Evolutionary conservation across 2,113 vertebrate species (phyloP).

Genomic region (Syrrhaptes paradoxus): DNA sequence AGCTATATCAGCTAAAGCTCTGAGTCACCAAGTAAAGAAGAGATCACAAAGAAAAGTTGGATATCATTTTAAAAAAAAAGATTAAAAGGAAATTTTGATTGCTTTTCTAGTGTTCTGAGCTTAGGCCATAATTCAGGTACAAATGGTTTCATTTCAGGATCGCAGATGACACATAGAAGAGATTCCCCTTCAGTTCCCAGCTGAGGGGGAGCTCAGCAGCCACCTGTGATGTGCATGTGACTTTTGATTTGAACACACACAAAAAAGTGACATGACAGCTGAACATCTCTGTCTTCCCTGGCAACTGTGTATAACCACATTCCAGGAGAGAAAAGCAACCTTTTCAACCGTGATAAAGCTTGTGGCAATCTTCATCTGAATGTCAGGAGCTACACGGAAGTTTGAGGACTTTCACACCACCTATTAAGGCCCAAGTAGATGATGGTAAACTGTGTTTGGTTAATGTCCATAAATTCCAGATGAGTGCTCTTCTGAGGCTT

Average conservation of each 20-base stretch:
- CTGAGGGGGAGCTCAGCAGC: not conserved
- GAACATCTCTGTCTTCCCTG: not conserved
- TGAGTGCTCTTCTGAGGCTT: not conserved
- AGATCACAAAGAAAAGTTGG: not conserved
- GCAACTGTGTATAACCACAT: not conserved
- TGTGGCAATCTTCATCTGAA: not conserved
- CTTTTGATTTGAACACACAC: not conserved
- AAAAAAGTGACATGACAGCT: not conserved
- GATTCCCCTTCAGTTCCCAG: not conserved
- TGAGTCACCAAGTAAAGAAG: not conserved
- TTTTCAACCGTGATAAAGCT: not conserved
- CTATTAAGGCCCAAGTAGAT: not conserved
- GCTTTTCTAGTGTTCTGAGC: not conserved
- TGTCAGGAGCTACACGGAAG: not conserved
- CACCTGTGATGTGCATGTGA: not conserved
- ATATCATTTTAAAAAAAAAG: fast-evolving
- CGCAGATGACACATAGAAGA: not conserved
- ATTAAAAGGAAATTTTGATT: no score
- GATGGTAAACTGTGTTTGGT: not conserved
- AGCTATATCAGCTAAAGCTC: not conserved
- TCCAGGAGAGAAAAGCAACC: not conserved
- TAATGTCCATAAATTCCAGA: not conserved
- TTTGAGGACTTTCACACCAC: not conserved
- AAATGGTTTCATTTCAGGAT: not conserved
- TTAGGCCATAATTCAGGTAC: not conserved